Evolutionary conservation across 1,140 invertebrate species (phyloP), one percentile per base, ranked within the genome.

Genomic region (Oedothorax gibbosus): DNA sequence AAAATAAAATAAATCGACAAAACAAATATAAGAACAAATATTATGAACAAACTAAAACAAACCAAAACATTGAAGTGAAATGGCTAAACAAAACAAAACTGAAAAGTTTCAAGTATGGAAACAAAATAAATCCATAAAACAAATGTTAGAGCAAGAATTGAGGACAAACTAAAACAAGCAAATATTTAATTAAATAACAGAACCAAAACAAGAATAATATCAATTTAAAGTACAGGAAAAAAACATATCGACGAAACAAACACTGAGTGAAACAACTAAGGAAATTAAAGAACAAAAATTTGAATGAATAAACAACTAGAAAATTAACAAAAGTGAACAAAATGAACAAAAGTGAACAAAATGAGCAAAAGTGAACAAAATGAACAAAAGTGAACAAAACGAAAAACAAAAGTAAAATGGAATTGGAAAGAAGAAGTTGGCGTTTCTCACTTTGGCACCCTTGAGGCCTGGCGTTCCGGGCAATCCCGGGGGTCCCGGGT

Each of bases 391-490:
- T n/a, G n/a, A 68, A 68, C 12, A 21, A 68, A 8, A 56, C 18
- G 10, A 21, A 49, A 71, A n/a, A 71, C 4, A 68, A 68, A n/a
- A 21, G 3, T 12, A 49, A 72, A 64, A 9, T 14, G n/a, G 35
- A 5, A 35, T 35, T 35, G 35, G 35, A 35, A 2, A 76, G 56
- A 56, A 14, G 73, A 79, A 60, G 15, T 12, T 15, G 50, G 73
- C 6, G 18, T n/a, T 11, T 64, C 85, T 86, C 85, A 86, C 85
- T 76, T 79, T 69, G 21, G 51, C 57, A 18, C 85, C 85, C 84
- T 62, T 86, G 56, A 79, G 85, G 49, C 54, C 86, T 78, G 90
- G 89, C 85, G 90, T 87, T 76, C 91, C 91, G 85, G 90, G 89
- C 81, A 89, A 89, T 86, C 90, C 90, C 56, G 89, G 88, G 51